Evolutionary conservation across 2,113 vertebrate species (phyloP).

Genomic region (Poecilia latipinna): DNA sequence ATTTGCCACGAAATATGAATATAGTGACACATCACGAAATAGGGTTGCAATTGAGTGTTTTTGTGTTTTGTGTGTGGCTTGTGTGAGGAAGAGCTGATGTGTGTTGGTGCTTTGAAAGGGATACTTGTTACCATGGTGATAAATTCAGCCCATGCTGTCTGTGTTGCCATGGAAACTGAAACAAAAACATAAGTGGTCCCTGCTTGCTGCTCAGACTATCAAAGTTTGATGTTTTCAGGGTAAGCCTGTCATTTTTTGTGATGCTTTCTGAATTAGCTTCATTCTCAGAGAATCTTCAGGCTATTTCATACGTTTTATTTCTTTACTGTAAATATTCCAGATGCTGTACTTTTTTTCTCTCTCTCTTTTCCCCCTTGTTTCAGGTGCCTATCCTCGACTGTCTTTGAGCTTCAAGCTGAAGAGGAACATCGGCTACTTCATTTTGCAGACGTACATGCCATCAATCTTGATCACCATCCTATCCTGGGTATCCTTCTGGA

Average conservation of each 20-base stretch:
- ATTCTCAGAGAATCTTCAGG: background rate
- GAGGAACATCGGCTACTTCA: conserved; percentile 98
- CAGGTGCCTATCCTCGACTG: conserved; percentile 94
- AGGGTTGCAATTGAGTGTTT: conserved; percentile 16
- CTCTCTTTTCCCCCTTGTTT: background rate
- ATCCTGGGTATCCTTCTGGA: conserved; percentile 82
- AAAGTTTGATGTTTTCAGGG: background rate
- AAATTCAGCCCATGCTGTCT: conserved; percentile 64
- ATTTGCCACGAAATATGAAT: conserved; percentile 11
- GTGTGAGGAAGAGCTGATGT: background rate
- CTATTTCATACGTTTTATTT: background rate
- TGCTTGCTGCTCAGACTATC: conserved; percentile 35
- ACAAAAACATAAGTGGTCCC: conserved; percentile 69
- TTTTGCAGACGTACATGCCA: conserved; percentile 92
- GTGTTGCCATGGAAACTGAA: conserved; percentile 72
- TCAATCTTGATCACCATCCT: conserved; percentile 82
- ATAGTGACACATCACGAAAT: conserved; percentile 46
- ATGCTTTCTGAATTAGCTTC: background rate
- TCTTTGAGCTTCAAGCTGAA: conserved; percentile 97
- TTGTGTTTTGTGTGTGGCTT: conserved; percentile 3
- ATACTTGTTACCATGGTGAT: conserved; percentile 76
- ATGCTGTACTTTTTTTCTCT: background rate
- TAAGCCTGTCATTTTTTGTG: background rate
- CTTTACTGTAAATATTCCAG: background rate
- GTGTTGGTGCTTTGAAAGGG: conserved; percentile 24